phyloP scores from a whole-genome alignment of 2,113 vertebrate genomes.

The Nansenia antarctica region DNA sequence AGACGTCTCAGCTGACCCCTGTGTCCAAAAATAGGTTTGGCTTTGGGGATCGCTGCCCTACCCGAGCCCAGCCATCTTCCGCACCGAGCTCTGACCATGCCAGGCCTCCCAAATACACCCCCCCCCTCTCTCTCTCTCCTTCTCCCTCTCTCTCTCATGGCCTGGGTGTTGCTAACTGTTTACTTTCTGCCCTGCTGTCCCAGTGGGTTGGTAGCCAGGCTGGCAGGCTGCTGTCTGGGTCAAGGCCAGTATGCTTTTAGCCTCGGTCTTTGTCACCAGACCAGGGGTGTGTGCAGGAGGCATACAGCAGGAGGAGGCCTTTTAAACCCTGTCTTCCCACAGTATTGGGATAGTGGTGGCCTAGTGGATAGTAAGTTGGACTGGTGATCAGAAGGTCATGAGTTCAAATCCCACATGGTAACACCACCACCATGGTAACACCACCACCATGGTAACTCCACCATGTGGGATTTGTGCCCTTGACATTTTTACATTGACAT shows the following conservation, averaged over 20 bases:
- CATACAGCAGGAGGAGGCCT: background rate
- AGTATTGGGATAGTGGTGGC: too few relatives aligned
- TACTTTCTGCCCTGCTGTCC: background rate
- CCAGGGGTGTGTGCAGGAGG: too few relatives aligned
- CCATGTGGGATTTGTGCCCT: too few relatives aligned
- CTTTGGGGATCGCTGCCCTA: constrained; percentile 13
- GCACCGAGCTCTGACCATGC: constrained; percentile 11
- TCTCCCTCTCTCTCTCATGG: too few relatives aligned
- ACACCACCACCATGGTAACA: too few relatives aligned
- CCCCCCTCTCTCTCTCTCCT: too few relatives aligned
- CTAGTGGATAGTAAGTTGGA: too few relatives aligned
- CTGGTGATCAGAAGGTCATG: too few relatives aligned
- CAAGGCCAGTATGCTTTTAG: background rate
- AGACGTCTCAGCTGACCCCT: constrained; percentile 29
- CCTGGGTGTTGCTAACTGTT: too few relatives aligned
- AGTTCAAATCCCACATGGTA: too few relatives aligned
- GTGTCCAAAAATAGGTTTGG: constrained; percentile 34
- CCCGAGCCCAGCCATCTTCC: constrained; percentile 13
- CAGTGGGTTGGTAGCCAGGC: background rate
- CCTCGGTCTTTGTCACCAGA: background rate
- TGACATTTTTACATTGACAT: too few relatives aligned
- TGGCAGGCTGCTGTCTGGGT: background rate
- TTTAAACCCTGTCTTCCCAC: background rate
- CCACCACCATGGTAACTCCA: too few relatives aligned
- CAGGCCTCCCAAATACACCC: background rate